phyloP scores from a whole-genome alignment of 1,140 invertebrate species.

The Trachelipus rathkii region DNA sequence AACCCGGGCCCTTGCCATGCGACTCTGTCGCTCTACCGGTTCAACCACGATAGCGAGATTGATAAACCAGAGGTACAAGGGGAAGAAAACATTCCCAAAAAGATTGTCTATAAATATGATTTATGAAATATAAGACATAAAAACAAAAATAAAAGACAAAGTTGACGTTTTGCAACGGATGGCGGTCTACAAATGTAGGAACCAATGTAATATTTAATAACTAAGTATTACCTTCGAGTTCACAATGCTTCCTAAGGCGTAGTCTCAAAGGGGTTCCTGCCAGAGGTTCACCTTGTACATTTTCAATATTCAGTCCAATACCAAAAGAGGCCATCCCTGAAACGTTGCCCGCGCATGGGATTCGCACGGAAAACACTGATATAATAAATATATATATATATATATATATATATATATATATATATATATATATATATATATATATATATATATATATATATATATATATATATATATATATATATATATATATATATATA shows the following conservation, averaged over 20 bases:
- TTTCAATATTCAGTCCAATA: constrained; percentile 80
- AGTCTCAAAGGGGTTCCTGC: constrained; percentile 84
- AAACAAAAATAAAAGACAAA: too few relatives aligned
- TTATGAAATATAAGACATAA: too few relatives aligned
- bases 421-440: constrained; percentile 20
- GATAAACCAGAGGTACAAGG: too few relatives aligned
- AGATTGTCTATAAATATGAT: too few relatives aligned
- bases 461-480: background rate
- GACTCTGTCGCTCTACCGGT: too few relatives aligned
- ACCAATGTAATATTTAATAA: too few relatives aligned
- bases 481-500: background rate
- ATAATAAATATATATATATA: constrained; percentile 18
- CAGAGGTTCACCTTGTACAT: constrained; percentile 66
- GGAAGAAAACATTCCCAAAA: too few relatives aligned
- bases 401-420: constrained; percentile 21
- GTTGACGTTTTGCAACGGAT: too few relatives aligned
- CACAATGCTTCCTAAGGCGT: constrained; percentile 88
- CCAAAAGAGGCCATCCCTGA: constrained; percentile 83
- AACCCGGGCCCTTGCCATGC: too few relatives aligned
- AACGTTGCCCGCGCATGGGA: constrained; percentile 83
- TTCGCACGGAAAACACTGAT: constrained; percentile 74
- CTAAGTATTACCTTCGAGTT: constrained; percentile 74
- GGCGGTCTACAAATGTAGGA: background rate
- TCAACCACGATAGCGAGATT: too few relatives aligned
- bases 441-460: background rate